Evolutionary conservation across 2,888 invertebrate species (phyloP).

Genomic region (Bugula neritina): DNA sequence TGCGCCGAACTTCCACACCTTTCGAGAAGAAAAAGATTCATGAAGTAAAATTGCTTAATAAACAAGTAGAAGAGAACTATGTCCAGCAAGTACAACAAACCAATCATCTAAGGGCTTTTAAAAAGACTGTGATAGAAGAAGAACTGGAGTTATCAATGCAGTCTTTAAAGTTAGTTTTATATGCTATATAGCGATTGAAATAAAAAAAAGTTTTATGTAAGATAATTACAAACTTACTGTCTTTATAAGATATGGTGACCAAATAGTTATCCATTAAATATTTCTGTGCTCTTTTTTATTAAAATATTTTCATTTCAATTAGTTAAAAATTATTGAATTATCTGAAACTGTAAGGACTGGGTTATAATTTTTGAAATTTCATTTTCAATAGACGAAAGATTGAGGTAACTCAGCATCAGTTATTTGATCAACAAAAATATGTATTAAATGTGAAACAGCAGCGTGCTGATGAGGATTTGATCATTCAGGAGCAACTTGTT

Average conservation of each 20-base stretch:
- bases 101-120: conserved; percentile 36
- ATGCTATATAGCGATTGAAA: no score
- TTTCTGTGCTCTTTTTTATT: no score
- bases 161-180: conserved; percentile 35
- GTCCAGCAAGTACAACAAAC: conserved; percentile 36
- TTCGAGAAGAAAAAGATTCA: conserved; percentile 40
- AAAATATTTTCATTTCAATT: no score
- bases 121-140: conserved; percentile 37
- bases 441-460: conserved; percentile 38
- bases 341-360: no score
- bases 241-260: no score
- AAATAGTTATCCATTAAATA: no score
- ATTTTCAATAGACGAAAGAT: conserved; percentile 40
- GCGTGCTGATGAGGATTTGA: conserved; percentile 37
- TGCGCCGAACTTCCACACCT: conserved; percentile 33
- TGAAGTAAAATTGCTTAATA: conserved; percentile 38
- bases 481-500: conserved; percentile 41
- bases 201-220: no score
- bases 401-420: conserved; percentile 38
- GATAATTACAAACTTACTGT: no score
- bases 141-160: conserved; percentile 38
- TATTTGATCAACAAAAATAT: conserved; percentile 41
- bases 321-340: no score
- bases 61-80: conserved; percentile 36
- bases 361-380: no score